phyloP scores from a whole-genome alignment of 2,888 invertebrate genomes.

The Rotaria magnacalcarata region DNA sequence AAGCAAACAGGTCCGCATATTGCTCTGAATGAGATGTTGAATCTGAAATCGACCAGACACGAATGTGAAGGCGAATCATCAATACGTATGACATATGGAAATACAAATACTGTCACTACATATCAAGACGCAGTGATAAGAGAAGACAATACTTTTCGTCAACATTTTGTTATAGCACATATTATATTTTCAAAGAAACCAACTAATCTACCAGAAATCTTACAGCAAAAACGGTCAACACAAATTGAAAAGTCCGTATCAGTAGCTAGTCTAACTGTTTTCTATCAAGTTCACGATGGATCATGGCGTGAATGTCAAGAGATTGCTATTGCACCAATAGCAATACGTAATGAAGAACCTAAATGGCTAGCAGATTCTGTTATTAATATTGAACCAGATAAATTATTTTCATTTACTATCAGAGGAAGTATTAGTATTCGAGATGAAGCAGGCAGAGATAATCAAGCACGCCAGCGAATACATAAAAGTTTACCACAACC shows the following conservation, averaged over 20 bases:
- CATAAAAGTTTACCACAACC: conserved; percentile 17
- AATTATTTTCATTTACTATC: neutral
- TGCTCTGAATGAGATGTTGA: no score
- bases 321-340: neutral
- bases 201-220: neutral
- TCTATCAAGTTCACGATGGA: neutral
- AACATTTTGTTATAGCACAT: neutral
- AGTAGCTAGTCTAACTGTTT: neutral
- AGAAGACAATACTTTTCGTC: neutral
- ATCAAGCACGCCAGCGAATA: neutral
- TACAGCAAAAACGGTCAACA: neutral
- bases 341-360: neutral
- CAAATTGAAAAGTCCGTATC: neutral
- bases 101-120: neutral
- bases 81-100: neutral
- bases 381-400: neutral
- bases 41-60: neutral
- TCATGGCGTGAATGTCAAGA: conserved; percentile 4
- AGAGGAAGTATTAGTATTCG: neutral
- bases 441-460: neutral
- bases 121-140: neutral
- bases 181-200: neutral
- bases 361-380: neutral
- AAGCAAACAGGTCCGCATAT: neutral
- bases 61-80: neutral